Percentiles rank a stretch among this genome's conserved stretches.
These are phyloP conservation scores for Camarhynchus parvulus DNA, from an alignment of 2,113 vertebrate species.

Conservation along the genomic window DNA sequence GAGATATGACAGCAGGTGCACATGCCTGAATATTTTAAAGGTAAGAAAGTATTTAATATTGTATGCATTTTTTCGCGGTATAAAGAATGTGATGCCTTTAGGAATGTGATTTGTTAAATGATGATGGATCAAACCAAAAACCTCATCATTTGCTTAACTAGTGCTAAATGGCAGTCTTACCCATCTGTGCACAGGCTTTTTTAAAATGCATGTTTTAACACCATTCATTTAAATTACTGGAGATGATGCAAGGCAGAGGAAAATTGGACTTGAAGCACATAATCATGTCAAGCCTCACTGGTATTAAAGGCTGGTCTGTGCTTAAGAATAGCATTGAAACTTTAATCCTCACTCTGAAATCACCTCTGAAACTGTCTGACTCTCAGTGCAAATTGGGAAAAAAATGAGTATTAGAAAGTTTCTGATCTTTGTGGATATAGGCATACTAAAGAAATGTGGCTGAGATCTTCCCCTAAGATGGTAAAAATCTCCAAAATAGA, in stretches of 20 bases:
- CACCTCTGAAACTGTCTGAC: neutral
- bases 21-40: neutral
- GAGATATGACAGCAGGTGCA: neutral
- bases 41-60: neutral
- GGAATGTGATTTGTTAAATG: neutral
- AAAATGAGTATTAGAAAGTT: neutral
- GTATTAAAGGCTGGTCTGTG: neutral
- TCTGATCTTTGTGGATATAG: neutral
- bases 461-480: neutral
- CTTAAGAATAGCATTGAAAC: neutral
- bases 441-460: neutral
- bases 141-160: constrained; percentile 13
- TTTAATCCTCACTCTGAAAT: constrained; percentile 8
- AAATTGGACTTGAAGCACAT: neutral
- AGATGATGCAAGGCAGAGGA: neutral
- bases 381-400: neutral
- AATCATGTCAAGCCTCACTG: neutral
- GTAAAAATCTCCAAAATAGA: neutral
- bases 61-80: neutral
- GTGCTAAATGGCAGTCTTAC: neutral
- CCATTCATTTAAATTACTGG: neutral
- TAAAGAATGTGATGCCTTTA: neutral
- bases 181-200: neutral
- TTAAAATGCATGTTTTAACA: neutral
- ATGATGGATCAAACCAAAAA: neutral